Evolutionary conservation across 1,140 invertebrate species (phyloP), one percentile per base, ranked within the genome.

Genomic region (Micrasema minimum): DNA sequence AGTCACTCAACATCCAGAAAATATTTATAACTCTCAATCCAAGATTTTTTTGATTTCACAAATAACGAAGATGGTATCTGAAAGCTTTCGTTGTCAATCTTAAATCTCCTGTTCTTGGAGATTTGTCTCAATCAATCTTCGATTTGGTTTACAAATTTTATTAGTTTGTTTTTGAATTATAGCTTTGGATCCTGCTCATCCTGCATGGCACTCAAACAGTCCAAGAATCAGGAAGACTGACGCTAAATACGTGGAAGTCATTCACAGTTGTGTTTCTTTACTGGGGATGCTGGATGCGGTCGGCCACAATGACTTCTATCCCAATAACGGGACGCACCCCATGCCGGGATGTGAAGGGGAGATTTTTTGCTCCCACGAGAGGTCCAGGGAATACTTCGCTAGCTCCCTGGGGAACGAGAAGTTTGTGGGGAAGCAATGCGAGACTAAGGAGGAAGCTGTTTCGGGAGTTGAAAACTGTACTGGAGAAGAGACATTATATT

Each of bases 221-320:
- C n/a, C 38, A 26, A 41, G 59, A n/a, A 62, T 62, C 37, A 41
- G 59, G n/a, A 41, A 41, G 12, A 62, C 59, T 18, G 89, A 91
- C 77, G 89, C 85, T 0, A 57, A 81, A 10, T 87, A 87, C 71
- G 89, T 91, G 0, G 87, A 90, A 77, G 84, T 88, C 0, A 84
- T 92, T 66, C 90, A 92, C 74, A 90, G 90, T 0, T 86, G 88
- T 74, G 85, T 81, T 16, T 86, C 85, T 26, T 62, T 80, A 84
- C 80, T 48, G 83, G 85, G 92, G n/a, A 83, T 86, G 69, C 74
- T 75, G 55, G 82, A 81, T 1, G 79, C 83, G 0, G 69, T 87
- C 51, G 87, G 87, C 10, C 81, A 88, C 77, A 85, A 81, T 22
- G 89, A 91, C 76, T 90, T 88, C 75, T 89, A 85, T 77, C 85